A percentile compares a stretch with the other conserved stretches of the same genome.
These are phyloP conservation scores for Dysidea cf. avara DNA, from an alignment of 37 sponge, comb jelly and placozoan genomes.

Conservation along the genomic window DNA sequence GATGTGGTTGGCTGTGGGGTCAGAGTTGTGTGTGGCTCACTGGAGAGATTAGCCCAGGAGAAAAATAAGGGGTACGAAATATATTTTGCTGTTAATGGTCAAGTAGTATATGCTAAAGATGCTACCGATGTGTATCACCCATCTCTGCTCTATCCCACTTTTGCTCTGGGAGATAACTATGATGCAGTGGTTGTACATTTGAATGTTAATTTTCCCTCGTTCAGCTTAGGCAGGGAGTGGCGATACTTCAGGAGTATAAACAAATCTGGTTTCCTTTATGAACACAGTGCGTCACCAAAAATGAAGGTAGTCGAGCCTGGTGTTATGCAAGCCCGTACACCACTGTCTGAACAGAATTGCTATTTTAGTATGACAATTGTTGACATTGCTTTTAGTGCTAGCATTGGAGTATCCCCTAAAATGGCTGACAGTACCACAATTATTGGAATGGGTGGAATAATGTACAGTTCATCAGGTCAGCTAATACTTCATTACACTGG, in stretches of 20 bases:
- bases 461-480: constrained; percentile 53
- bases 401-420: constrained; percentile 27
- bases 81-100: constrained; percentile 64
- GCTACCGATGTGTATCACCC: no score
- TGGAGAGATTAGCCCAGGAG: not conserved
- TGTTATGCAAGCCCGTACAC: constrained; percentile 29
- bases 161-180: constrained; percentile 45
- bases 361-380: constrained; percentile 63
- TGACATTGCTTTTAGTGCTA: constrained; percentile 6
- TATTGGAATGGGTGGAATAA: constrained; percentile 10
- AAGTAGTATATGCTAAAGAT: constrained; percentile 1
- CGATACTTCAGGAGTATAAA: constrained; percentile 23
- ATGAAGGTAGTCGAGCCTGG: constrained; percentile 8
- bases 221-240: constrained; percentile 38
- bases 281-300: constrained; percentile 21
- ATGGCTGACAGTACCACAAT: constrained; percentile 4
- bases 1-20: constrained; percentile 74
- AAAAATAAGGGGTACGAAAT: constrained; percentile 16
- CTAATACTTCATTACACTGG: constrained; percentile 4
- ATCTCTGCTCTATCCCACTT: constrained; percentile 36
- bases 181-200: constrained; percentile 36
- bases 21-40: not conserved
- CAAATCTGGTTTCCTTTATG: constrained; percentile 35
- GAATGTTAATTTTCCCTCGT: constrained; percentile 26
- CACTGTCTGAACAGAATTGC: constrained; percentile 19